Percentiles rank a stretch among this genome's conserved stretches.
phyloP scores from a whole-genome alignment of 2,113 vertebrate species.

The Hippocampus zosterae region DNA sequence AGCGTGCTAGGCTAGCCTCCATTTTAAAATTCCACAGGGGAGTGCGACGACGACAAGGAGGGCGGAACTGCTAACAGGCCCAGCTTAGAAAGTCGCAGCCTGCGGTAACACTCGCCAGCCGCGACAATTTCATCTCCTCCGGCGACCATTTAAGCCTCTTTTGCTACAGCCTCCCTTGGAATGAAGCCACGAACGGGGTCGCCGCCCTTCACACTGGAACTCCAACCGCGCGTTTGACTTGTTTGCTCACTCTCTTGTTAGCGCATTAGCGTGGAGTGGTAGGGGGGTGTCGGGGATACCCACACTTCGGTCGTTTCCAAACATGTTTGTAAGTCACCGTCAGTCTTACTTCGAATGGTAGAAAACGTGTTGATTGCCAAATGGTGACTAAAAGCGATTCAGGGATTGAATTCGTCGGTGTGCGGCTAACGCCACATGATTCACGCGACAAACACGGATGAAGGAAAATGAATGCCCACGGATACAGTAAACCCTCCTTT shows the following conservation, averaged over 20 bases:
- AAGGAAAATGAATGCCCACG: too few relatives aligned
- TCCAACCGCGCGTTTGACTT: not conserved
- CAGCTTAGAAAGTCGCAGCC: not conserved
- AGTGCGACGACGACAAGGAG: constrained; percentile 61
- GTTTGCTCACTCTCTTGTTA: not conserved
- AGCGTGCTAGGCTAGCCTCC: constrained; percentile 43
- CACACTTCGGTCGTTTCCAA: not conserved
- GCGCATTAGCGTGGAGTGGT: too few relatives aligned
- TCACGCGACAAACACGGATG: too few relatives aligned
- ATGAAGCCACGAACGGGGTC: not conserved
- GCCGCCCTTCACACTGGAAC: not conserved
- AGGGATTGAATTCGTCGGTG: too few relatives aligned
- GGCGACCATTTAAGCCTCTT: not conserved
- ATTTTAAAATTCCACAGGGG: constrained; percentile 65
- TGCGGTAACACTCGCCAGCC: not conserved
- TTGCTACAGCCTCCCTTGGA: not conserved
- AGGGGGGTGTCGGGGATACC: not conserved
- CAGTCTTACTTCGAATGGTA: too few relatives aligned
- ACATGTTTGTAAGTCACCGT: too few relatives aligned
- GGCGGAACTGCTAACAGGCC: constrained; percentile 58
- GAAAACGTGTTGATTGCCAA: too few relatives aligned
- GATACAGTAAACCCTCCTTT: too few relatives aligned
- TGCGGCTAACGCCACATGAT: too few relatives aligned
- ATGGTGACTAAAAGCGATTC: too few relatives aligned
- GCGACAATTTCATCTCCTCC: not conserved